Conservation (phyloP, 2,797 vertebrate species). For the Champsocephalus esox region DNA sequence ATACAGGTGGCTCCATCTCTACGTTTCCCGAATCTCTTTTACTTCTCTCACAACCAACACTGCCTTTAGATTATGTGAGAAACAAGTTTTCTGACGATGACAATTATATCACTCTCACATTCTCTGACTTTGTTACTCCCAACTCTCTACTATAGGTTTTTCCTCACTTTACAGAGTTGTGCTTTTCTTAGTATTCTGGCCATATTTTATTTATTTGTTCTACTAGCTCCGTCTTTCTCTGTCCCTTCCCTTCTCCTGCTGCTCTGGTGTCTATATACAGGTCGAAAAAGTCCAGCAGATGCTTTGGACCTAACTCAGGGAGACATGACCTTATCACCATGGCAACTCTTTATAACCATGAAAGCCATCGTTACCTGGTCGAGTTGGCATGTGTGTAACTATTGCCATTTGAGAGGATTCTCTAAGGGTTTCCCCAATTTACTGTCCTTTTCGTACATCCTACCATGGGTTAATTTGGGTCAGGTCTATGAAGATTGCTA, state of each 20-base stretch:
- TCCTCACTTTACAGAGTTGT: constrained; percentile 3
- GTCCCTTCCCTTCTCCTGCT: neutral
- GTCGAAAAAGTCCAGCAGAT: constrained; percentile 60
- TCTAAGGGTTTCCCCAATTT: constrained; percentile 27
- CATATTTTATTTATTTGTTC: neutral
- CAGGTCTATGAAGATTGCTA: neutral
- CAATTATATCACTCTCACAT: neutral
- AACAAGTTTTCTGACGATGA: constrained; percentile 28
- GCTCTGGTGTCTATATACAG: constrained; percentile 41
- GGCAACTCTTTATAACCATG: constrained; percentile 32
- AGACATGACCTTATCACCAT: constrained; percentile 45
- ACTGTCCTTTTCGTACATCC: constrained; percentile 6
- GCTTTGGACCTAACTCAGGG: constrained; percentile 44
- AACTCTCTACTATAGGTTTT: neutral
- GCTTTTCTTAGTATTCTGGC: constrained; percentile 12
- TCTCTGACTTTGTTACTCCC: constrained; percentile 12
- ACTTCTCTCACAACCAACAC: constrained; percentile 27
- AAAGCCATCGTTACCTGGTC: constrained; percentile 43
- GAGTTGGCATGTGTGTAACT: constrained; percentile 35
- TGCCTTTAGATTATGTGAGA: constrained; percentile 31
- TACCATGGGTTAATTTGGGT: neutral
- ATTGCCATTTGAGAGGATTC: neutral
- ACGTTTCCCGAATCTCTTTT: constrained; percentile 9
- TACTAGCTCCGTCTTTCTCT: neutral
- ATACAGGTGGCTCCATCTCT: constrained; percentile 52